These are phyloP conservation scores for Mesocricetus auratus DNA, from an alignment of 2,113 vertebrate genomes.

Conservation along the genomic window DNA sequence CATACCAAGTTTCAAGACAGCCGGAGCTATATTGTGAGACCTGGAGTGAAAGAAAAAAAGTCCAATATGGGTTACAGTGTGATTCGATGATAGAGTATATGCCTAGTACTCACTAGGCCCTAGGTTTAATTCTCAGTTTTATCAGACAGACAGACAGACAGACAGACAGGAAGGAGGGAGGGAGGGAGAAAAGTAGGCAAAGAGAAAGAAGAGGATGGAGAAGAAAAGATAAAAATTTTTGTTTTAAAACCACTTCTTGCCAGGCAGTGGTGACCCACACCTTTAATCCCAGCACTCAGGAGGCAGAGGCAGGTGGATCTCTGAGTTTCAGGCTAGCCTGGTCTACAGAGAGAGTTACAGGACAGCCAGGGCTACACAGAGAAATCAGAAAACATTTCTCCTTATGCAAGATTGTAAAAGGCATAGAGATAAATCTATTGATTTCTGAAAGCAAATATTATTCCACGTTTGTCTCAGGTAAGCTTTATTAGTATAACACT, in stretches of 20 bases:
- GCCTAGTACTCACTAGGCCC: neutral
- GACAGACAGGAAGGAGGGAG: neutral
- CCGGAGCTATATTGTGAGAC: neutral
- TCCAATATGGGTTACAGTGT: neutral
- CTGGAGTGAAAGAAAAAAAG: neutral
- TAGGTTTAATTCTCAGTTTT: no score
- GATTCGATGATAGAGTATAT: neutral
- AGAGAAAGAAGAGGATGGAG: neutral
- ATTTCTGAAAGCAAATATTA: slow-evolving; percentile 21
- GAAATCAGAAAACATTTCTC: neutral
- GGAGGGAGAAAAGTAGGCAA: no score
- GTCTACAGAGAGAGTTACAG: neutral
- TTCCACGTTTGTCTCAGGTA: neutral
- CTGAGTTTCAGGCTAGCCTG: neutral
- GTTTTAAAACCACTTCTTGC: neutral
- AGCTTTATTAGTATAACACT: slow-evolving; percentile 16
- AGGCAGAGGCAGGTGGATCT: neutral
- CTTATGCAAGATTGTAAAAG: neutral
- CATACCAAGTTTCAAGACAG: neutral
- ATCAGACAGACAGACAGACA: neutral
- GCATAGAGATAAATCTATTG: neutral
- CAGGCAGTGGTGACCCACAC: neutral
- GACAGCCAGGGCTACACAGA: neutral
- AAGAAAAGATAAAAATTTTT: neutral
- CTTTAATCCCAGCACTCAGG: neutral